phyloP scores from a whole-genome alignment of 1,140 invertebrate species.

The Hycleus phaleratus region DNA sequence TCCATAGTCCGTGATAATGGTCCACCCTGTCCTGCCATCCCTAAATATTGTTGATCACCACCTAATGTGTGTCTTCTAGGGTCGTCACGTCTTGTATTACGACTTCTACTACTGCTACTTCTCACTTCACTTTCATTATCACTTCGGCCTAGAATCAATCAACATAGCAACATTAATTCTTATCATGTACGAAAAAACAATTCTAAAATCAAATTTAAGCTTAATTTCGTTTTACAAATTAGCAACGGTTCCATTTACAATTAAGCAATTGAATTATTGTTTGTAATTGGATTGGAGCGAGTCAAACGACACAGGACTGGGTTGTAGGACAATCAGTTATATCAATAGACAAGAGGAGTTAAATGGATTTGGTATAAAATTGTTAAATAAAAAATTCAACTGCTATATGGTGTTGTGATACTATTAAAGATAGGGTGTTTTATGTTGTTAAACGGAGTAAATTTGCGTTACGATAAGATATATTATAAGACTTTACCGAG shows the following conservation, averaged over 20 bases:
- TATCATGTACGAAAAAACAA: background rate
- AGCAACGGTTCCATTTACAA: background rate
- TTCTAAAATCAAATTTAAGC: too few species aligned
- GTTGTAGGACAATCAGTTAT: conserved; percentile 1
- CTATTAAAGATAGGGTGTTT: too few species aligned
- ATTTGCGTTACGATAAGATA: too few species aligned
- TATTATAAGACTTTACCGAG: too few species aligned
- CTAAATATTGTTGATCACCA: conserved; percentile 53
- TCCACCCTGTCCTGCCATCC: conserved; percentile 46
- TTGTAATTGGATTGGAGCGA: conserved; percentile 1
- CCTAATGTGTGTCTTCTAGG: conserved; percentile 60
- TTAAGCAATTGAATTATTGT: conserved; percentile 3
- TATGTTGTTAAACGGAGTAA: too few species aligned
- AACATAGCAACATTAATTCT: background rate
- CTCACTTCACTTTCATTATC: conserved; percentile 43
- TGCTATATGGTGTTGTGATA: too few species aligned
- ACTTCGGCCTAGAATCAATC: conserved; percentile 34
- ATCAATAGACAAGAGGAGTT: background rate
- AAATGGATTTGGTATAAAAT: too few species aligned
- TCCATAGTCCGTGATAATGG: conserved; percentile 58
- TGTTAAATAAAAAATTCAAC: too few species aligned
- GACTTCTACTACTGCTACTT: conserved; percentile 34
- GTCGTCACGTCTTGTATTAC: conserved; percentile 53
- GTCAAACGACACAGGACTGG: too few species aligned
- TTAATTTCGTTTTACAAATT: too few species aligned